A percentile compares a stretch with the other conserved stretches of the same genome.
These are phyloP conservation scores for Galleria mellonella DNA, from an alignment of 1,140 invertebrate species.

Conservation along the genomic window DNA sequence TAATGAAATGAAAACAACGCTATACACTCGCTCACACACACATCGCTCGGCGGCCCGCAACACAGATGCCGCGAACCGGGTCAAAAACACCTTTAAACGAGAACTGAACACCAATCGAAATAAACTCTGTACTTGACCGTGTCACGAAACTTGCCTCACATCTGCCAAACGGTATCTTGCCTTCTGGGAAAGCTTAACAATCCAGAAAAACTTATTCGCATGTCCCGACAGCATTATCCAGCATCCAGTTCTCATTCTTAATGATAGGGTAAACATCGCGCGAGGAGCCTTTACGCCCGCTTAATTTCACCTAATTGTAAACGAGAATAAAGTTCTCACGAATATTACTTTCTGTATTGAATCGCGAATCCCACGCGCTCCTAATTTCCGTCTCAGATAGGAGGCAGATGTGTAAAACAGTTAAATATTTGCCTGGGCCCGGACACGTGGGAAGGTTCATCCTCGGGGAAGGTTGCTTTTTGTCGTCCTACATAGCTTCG, in stretches of 20 bases:
- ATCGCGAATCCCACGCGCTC: conserved; percentile 61
- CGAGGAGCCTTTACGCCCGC: conserved; percentile 53
- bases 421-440: conserved; percentile 45
- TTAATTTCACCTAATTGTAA: conserved; percentile 68
- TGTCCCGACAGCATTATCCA: conserved; percentile 62
- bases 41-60: conserved; percentile 17
- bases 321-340: conserved; percentile 61
- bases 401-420: conserved; percentile 49
- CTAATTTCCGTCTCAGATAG: conserved; percentile 48
- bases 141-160: conserved; percentile 55
- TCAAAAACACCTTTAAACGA: conserved; percentile 68
- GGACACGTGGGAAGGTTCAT: conserved; percentile 30
- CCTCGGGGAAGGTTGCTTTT: conserved; percentile 40
- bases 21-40: conserved; percentile 38
- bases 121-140: conserved; percentile 64
- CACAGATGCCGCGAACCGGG: conserved; percentile 50
- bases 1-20: conserved; percentile 68
- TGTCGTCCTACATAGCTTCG: conserved; percentile 40
- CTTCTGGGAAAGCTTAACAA: conserved; percentile 66
- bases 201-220: conserved; percentile 64
- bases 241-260: conserved; percentile 41
- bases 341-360: conserved; percentile 53
- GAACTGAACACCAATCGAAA: conserved; percentile 62
- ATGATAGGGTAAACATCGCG: conserved; percentile 64
- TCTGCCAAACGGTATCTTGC: conserved; percentile 66